Evolutionary conservation across 2,888 invertebrate genomes (phyloP).

Genomic region (Lysandra coridon): DNA sequence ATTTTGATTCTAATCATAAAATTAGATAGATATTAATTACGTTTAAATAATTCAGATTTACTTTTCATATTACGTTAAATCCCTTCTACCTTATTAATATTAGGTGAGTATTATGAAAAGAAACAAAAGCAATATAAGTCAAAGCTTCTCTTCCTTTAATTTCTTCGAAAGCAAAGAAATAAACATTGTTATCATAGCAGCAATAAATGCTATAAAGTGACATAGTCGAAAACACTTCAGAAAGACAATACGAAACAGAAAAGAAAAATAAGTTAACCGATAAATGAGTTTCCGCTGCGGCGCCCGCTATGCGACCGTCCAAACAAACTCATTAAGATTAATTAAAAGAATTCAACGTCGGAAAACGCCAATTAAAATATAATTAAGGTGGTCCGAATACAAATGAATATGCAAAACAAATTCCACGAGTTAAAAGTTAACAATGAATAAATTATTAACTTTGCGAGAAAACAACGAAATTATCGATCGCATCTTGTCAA

Average conservation of each 20-base stretch:
- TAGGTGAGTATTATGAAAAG: too few relatives aligned
- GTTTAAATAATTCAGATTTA: too few relatives aligned
- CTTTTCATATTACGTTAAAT: too few relatives aligned
- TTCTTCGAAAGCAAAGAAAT: not conserved
- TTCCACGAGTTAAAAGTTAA: conserved; percentile 12
- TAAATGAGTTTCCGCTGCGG: conserved; percentile 7
- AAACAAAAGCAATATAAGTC: too few relatives aligned
- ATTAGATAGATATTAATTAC: not conserved
- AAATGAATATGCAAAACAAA: conserved; percentile 29
- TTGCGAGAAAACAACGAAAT: not conserved
- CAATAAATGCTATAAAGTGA: not conserved
- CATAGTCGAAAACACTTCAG: not conserved
- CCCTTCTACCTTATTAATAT: too few relatives aligned
- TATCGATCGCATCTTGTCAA: not conserved
- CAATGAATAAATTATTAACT: conserved; percentile 17
- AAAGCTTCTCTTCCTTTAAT: too few relatives aligned
- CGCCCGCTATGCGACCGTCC: not conserved
- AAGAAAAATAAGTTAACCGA: conserved; percentile 5
- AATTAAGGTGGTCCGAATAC: conserved; percentile 28
- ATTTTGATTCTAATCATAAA: not conserved
- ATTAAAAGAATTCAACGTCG: conserved; percentile 32
- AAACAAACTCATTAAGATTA: conserved; percentile 32
- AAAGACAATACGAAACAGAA: not conserved
- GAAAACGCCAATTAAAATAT: conserved; percentile 33
- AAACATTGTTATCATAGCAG: not conserved